Evolutionary conservation across 2,888 invertebrate genomes (phyloP), one percentile per base, ranked within the genome.

Genomic region (Matsumyia berberina): DNA sequence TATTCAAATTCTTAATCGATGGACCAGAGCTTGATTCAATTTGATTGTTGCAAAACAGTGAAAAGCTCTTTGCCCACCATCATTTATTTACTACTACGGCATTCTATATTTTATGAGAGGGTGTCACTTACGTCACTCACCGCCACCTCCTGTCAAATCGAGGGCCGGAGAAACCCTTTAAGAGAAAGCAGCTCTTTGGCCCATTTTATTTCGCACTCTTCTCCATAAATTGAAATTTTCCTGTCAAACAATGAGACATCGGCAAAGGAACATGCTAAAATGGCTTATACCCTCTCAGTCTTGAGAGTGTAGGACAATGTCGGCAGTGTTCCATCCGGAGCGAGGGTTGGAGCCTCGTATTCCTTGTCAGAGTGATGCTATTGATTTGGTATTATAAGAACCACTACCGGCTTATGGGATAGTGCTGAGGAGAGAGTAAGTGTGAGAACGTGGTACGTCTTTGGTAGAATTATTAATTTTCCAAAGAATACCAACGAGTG

Each of bases 161-260:
- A 5, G 15, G 49, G 42, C 5, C 5, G 35, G 17, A 62, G 62
- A 69, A 78, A 55, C 66, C 66, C 77, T 67, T 82, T 55, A 73
- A 64, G 55, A 44, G 53, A 64, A 76, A 60, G 39, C n/a, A 35
- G 79, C 73, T 69, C 67, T 78, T 73, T 79, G 62, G 67, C 55
- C n/a, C n/a, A 73, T 83, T 83, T 78, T 78, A 72, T 72, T 78
- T 73, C 79, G 49, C 67, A 73, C 24, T 24, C 24, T 24, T 24
- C 79, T 83, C 79, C 83, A 79, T 83, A 79, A 83, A 83, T 55
- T 79, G 60, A 79, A 79, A 73, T 66, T 73, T 78, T 69, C 83
- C 73, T 78, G 83, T 69, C 79, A 83, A 79, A 83, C 83, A 79
- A 83, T 79, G 83, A 39, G 51, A 74, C 73, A 74, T 69, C 72